These are phyloP conservation scores for Heliconius ismenius DNA, from an alignment of 2,888 invertebrate genomes.

Conservation along the genomic window DNA sequence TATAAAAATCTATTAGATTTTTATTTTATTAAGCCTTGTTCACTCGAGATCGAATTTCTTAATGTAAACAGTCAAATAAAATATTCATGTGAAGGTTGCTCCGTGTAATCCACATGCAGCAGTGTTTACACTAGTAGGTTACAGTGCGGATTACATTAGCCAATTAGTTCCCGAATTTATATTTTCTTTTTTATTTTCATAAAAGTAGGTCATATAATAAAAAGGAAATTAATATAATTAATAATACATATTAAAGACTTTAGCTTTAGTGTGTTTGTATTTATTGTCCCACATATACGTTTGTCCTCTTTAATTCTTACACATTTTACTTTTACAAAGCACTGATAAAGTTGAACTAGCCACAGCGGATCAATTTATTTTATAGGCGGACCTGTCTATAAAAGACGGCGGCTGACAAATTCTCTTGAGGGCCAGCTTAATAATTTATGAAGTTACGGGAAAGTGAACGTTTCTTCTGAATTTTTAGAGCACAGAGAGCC, in stretches of 20 bases:
- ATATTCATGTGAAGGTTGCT: background rate
- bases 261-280: background rate
- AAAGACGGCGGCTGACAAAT: slow-evolving; percentile 64
- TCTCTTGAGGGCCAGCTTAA: slow-evolving; percentile 58
- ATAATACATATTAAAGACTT: background rate
- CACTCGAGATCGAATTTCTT: background rate
- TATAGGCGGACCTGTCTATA: slow-evolving; percentile 64
- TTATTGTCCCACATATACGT: background rate
- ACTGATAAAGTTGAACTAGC: slow-evolving; percentile 59
- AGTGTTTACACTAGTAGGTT: background rate
- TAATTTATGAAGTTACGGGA: slow-evolving; percentile 60
- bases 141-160: slow-evolving; percentile 33
- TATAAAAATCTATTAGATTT: too few species aligned
- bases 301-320: slow-evolving; percentile 41
- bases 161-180: slow-evolving; percentile 27
- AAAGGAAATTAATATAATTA: background rate
- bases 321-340: slow-evolving; percentile 55
- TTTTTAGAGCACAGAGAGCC: slow-evolving; percentile 39
- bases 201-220: background rate
- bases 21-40: too few species aligned
- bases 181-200: background rate
- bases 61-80: background rate
- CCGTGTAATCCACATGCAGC: background rate
- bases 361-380: slow-evolving; percentile 66
- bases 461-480: slow-evolving; percentile 46